Base-by-base conservation (phyloP, 2,888 invertebrate species). In the Lobophora halterata region DNA sequence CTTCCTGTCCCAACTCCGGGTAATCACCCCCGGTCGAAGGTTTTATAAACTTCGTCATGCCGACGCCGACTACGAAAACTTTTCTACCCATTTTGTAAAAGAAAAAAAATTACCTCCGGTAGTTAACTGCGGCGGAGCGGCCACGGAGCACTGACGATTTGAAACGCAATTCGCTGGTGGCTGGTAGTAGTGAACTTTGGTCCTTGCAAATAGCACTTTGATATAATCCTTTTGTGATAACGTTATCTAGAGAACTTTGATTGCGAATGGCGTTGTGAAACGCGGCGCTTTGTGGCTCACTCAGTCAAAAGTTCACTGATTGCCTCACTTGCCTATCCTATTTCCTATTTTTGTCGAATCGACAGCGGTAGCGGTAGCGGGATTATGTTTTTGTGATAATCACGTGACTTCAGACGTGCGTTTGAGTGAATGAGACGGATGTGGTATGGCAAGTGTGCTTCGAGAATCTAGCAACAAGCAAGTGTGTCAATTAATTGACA, bases 41-140 rank as follows among this genome's bases (percentile, higher is more conserved):
- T 79, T 98, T 99, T 66, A 96, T 95, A 83, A 99, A 99, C 91
- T 97, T 97, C 48, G 98, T 98, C 98, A 98, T 98, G 49, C 98
- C 98, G 55, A 98, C 97, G 50, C 98, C 98, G 62, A 98, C 91
- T 34, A 98, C 97, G 79, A 91, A 98, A 32, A 97, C 96, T 79
- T 90, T 88, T 70, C 70, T 81, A 79, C 73, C 64, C 86, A 87
- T 87, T 77, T 68, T 79, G 46, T 16, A 29, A 39, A 42, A 30
- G 25, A 21, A n/a, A n/a, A 27, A 78, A 79, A 80, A 65, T 82
- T 82, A 81, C 82, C 82, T 82, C 77, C 68, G 36, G 29, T 25
- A 33, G 28, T 28, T 18, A 21, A 46, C 51, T 58, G 58, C 61
- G 69, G 62, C 61, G 69, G 59, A 61, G 63, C 62, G 50, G 25